Evolutionary conservation across 2,113 vertebrate species (phyloP).

Genomic region (Rhizomys pruinosus): DNA sequence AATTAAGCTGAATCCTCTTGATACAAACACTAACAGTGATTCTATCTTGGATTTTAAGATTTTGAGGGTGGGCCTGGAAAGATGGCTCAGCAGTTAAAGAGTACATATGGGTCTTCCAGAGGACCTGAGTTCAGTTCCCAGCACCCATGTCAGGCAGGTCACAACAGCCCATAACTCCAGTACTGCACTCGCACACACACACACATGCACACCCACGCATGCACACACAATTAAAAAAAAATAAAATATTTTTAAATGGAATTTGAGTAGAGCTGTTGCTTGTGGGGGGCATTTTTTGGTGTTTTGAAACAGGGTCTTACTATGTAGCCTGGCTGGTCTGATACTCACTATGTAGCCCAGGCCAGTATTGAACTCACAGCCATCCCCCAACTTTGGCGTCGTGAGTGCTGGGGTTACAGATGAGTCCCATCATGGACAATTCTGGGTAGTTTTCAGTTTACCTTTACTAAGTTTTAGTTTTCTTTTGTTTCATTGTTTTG

Average conservation of each 20-base stretch:
- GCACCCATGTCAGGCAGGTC: too few relatives aligned
- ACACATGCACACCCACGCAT: too few relatives aligned
- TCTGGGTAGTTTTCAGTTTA: neutral
- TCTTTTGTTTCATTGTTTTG: neutral
- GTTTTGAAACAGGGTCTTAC: neutral
- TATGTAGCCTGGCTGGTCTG: neutral
- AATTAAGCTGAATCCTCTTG: neutral
- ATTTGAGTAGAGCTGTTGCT: neutral
- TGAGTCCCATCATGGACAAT: too few relatives aligned
- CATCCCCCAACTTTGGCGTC: neutral
- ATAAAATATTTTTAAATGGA: neutral
- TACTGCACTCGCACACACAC: too few relatives aligned
- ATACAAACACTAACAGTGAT: neutral
- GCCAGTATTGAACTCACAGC: neutral
- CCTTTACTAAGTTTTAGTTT: neutral
- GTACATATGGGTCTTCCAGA: too few relatives aligned
- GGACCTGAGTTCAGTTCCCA: too few relatives aligned
- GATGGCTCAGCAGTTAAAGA: too few relatives aligned
- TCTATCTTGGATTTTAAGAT: slow-evolving; percentile 7
- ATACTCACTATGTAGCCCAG: neutral
- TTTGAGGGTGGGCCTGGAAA: neutral
- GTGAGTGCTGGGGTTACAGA: neutral
- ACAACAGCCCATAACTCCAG: too few relatives aligned
- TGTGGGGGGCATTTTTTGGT: neutral
- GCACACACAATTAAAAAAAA: too few relatives aligned